Evolutionary conservation across 2,113 vertebrate species (phyloP), one percentile per base, ranked within the genome.

Genomic region (Mobula birostris): DNA sequence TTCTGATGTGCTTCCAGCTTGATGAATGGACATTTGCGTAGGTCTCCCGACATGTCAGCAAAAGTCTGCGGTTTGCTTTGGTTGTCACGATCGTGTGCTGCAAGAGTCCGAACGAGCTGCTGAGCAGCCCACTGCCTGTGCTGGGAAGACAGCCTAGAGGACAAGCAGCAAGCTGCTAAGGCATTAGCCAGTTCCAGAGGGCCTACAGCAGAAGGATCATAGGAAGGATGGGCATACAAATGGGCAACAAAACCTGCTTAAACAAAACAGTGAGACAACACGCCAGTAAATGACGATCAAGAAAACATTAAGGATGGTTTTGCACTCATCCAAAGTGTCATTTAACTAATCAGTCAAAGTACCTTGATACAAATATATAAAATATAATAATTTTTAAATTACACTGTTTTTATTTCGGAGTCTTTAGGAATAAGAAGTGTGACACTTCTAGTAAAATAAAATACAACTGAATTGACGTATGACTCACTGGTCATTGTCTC

Each of bases 111-210:
- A 36, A 99, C 98, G 21, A 99, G 97, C 95, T 99, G 99, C 96
- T 99, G 99, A 11, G 98, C 98, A 4, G 98, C 99, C 99, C 99
- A 99, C 96, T 99, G 99, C 11, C 99, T 98, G 94, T 99, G 99
- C 95, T 99, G 98, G 0, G 99, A 99, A 19, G 98, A 99, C 7
- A 99, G 97, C 95, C 98, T 96, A 5, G 98, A 98, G 5, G 99
- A 99, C 80, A 99, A 97, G 97, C 99, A 99, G 97, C 98, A 99
- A 70, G 99, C 99, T 90, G 98, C 98, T 96, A 99, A 97, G 78
- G 99, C 98, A 15, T 99, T 99, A 95, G 98, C 99, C 97, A 99
- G 97, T 96, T 99, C 99, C 97, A 99, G 97, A 95, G 98, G 98
- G 96, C 99, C 99, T 99, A 98, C 97, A 98, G 97, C 97, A 97